Evolutionary conservation across 2,888 invertebrate genomes (phyloP).

Genomic region (Cephus pulcher): DNA sequence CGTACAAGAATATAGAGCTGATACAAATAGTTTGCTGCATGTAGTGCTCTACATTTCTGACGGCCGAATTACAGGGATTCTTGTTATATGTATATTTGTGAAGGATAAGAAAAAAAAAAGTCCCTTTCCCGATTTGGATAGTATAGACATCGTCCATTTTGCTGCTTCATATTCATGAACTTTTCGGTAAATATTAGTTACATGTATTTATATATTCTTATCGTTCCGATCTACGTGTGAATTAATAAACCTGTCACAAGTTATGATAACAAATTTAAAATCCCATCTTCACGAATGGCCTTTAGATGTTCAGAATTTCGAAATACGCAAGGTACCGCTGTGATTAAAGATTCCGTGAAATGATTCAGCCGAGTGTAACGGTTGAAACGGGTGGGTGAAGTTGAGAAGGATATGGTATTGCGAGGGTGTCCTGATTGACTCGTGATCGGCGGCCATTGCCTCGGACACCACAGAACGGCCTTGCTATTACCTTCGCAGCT

Average conservation of each 20-base stretch:
- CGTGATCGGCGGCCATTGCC: background rate
- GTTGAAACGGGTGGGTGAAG: background rate
- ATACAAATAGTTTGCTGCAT: background rate
- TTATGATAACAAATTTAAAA: background rate
- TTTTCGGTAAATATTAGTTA: background rate
- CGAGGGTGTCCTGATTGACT: background rate
- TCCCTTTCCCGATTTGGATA: background rate
- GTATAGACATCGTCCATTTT: background rate
- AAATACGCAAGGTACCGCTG: background rate
- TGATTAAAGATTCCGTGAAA: background rate
- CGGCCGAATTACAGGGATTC: background rate
- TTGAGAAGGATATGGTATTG: background rate
- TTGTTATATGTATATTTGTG: background rate
- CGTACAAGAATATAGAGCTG: background rate
- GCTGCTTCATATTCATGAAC: background rate
- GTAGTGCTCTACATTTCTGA: background rate
- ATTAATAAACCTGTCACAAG: background rate
- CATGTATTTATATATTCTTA: background rate
- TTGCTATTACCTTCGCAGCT: slow-evolving; percentile 27
- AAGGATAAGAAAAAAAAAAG: background rate
- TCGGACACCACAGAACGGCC: slow-evolving; percentile 23
- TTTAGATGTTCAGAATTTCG: background rate
- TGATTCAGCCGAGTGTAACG: background rate
- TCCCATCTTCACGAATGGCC: background rate
- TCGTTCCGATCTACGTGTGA: background rate